Evolutionary conservation across 2,888 invertebrate genomes (phyloP).

Genomic region (Eupithecia dodoneata): DNA sequence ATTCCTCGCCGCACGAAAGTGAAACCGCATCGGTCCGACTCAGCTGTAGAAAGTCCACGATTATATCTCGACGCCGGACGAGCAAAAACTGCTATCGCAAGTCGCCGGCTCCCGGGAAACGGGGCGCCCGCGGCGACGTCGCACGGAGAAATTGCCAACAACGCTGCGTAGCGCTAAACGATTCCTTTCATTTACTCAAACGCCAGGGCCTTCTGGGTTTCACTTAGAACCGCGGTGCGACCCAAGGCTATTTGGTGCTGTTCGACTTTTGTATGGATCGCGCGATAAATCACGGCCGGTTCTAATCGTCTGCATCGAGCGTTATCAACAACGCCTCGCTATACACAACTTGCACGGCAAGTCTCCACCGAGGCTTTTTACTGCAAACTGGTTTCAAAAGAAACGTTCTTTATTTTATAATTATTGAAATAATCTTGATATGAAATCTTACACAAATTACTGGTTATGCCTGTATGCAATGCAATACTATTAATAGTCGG

Average conservation of each 20-base stretch:
- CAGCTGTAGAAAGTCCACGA: constrained; percentile 83
- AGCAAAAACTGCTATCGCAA: constrained; percentile 77
- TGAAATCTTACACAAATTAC: constrained; percentile 35
- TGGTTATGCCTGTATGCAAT: constrained; percentile 30
- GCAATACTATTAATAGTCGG: constrained; percentile 20
- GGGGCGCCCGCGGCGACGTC: constrained; percentile 68
- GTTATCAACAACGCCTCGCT: constrained; percentile 53
- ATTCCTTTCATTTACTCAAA: constrained; percentile 70
- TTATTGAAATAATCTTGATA: constrained; percentile 37
- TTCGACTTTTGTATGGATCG: constrained; percentile 52
- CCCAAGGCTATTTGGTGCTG: constrained; percentile 54
- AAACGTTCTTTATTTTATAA: constrained; percentile 41
- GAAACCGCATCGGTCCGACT: constrained; percentile 76
- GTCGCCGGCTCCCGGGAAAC: constrained; percentile 74
- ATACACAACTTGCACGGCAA: constrained; percentile 57
- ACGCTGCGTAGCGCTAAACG: constrained; percentile 62
- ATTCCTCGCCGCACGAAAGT: constrained; percentile 82
- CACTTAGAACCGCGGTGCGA: constrained; percentile 61
- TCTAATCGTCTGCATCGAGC: constrained; percentile 55
- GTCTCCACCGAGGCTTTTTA: constrained; percentile 53
- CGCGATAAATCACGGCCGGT: constrained; percentile 53
- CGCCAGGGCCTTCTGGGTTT: constrained; percentile 62
- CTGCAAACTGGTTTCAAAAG: constrained; percentile 48
- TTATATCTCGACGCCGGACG: constrained; percentile 76
- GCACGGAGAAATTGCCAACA: constrained; percentile 70